phyloP scores from a whole-genome alignment of 1,140 invertebrate species.

The Scylla paramamosain region DNA sequence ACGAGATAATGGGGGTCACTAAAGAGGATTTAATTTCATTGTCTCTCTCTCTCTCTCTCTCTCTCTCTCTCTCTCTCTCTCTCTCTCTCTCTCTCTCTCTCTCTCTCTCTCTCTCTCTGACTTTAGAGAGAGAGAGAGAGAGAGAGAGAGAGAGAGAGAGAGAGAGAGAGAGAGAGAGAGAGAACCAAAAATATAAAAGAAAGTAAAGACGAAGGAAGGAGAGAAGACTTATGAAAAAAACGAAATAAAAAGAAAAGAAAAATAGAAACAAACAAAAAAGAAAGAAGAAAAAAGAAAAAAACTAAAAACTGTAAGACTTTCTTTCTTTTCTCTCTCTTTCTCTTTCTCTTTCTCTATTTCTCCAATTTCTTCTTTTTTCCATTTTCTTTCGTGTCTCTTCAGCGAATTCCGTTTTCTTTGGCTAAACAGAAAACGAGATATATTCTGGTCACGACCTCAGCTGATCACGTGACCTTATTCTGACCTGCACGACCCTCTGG shows the following conservation, averaged over 20 bases:
- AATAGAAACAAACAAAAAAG: not conserved
- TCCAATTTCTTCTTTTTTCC: not conserved
- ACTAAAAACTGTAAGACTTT: not conserved
- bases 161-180: too few relatives aligned
- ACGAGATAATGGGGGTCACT: too few relatives aligned
- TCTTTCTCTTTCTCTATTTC: not conserved
- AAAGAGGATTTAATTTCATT: too few relatives aligned
- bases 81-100: slow-evolving; percentile 9
- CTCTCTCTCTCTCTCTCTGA: slow-evolving; percentile 11
- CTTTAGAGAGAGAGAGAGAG: too few relatives aligned
- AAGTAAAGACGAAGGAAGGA: not conserved
- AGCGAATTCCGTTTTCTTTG: too few relatives aligned
- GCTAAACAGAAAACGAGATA: too few relatives aligned
- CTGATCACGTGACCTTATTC: too few relatives aligned
- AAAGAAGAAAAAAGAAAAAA: not conserved
- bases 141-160: too few relatives aligned
- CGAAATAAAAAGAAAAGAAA: too few relatives aligned
- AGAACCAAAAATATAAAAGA: not conserved
- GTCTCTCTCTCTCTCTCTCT: not conserved
- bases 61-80: not conserved
- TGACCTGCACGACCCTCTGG: too few relatives aligned
- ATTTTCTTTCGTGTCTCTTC: not conserved
- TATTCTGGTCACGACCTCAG: too few relatives aligned
- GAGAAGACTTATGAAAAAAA: not conserved
- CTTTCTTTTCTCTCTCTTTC: not conserved